Evolutionary conservation across 2,113 vertebrate species (phyloP), one percentile per base, ranked within the genome.

Genomic region (Lepisosteus oculatus): DNA sequence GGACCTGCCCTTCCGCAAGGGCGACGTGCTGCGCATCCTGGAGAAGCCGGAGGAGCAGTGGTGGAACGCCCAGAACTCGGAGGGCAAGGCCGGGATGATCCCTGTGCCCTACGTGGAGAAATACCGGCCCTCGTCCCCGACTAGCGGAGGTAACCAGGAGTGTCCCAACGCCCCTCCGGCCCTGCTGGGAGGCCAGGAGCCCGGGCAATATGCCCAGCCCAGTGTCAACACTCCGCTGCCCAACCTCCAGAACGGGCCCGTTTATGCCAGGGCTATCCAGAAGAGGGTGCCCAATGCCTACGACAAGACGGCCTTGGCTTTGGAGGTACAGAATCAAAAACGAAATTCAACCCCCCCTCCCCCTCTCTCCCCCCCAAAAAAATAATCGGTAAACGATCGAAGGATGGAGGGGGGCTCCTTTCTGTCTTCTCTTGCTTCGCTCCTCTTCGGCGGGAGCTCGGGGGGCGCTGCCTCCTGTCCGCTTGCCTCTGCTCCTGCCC

Each of bases 241-340:
- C 84, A 99, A 98, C 87, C 95, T 99, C 80, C 97, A 98, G 93
- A 99, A 99, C 73, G 97, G 97, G 90, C 97, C 97, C 63, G 97
- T 99, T 84, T 96, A 90, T 88, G 97, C 97, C 92, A 94, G 95
- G 88, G 97, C 95, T 83, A 94, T 97, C 90, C 97, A 99, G 95
- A 99, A 98, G 92, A 96, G 97, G 92, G 97, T 99, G 82, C 97
- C 97, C 88, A 99, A 99, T 88, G 97, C 97, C 83, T 99, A 99
- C 84, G 97, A 99, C 93, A 99, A 99, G 94, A 99, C 97, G 65
- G 97, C 97, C 87, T 93, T 99, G 90, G 96, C 97, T 88, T 93
- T 99, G 85, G 97, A 99, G 95, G 97, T 99, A 96, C 86, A 85
- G 86, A 86, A 87, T 13, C 12, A 3, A 3, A 43, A 29, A 64